Evolutionary conservation across 2,888 invertebrate species (phyloP).

Genomic region (Tipula vernalis): DNA sequence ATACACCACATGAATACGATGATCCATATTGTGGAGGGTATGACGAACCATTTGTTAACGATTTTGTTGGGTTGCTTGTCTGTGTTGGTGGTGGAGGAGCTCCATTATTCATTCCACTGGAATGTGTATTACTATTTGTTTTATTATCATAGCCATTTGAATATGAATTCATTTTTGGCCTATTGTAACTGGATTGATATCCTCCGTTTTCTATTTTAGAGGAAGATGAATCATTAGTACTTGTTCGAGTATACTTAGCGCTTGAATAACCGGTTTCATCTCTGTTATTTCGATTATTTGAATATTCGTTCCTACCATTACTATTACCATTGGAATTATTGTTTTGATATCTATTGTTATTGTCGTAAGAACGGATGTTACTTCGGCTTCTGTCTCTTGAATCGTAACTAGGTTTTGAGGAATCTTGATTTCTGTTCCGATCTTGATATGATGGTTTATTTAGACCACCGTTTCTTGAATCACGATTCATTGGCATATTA

Average conservation of each 20-base stretch:
- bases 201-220: constrained; percentile 7
- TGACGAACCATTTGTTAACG: neutral
- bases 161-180: constrained; percentile 9
- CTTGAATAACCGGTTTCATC: constrained; percentile 10
- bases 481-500: constrained; percentile 12
- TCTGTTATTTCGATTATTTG: constrained; percentile 14
- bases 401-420: constrained; percentile 11
- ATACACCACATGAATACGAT: neutral
- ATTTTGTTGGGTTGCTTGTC: neutral
- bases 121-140: constrained; percentile 20
- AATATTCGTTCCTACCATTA: neutral
- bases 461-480: constrained; percentile 22
- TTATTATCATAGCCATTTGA: constrained; percentile 13
- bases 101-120: constrained; percentile 21
- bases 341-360: constrained; percentile 6
- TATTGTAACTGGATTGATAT: constrained; percentile 7
- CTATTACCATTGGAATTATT: neutral
- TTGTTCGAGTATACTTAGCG: neutral
- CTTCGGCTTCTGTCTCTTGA: neutral
- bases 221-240: neutral
- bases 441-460: constrained; percentile 19
- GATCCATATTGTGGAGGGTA: neutral
- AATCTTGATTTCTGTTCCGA: constrained; percentile 22
- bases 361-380: neutral
- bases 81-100: constrained; percentile 20